Base-by-base conservation (phyloP, 1,140 invertebrate genomes). In the Pseudoatta argentina region DNA sequence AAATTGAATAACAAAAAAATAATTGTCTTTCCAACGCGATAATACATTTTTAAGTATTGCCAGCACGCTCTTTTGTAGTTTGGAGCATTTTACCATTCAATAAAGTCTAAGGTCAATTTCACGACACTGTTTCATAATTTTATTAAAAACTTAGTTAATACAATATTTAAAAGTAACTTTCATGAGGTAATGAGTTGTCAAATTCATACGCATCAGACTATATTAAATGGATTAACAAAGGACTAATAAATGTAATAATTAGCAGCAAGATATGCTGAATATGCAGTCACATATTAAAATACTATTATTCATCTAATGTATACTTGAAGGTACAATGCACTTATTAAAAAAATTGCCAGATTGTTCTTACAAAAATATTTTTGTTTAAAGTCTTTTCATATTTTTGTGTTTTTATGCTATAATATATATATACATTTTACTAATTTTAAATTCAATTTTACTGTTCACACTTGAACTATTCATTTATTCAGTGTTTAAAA, bases 231-330 rank as follows among this genome's bases (percentile, higher is more conserved):
- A 69, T 51, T 51, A 69, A 51, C 0, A 5, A 69, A 51, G 21
- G 21, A 69, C 21, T 51, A 69, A 48, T 69, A 48, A 69, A 69
- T 0, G 66, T 48, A 39, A 69, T 69, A 69, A 69, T 48, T 69
- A 51, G 14, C 2, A 48, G 39, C 14, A 16, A 69, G 2, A 69
- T 69, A 69, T 24, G 66, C 21, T 14, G 21, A 69, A 69, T 69
- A 27, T 16, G 6, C 21, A 51, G 51, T 51, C 39, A 3, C 21
- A 12, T 69, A 27, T 27, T 69, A 51, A 69, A 8, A 69, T 51
- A 67, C 12, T 18, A 5, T 5, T 48, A 3, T 14, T 69, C n/a
- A 48, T 1, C 12, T 21, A 67, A 21, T 67, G 21, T n/a, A 2
- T 48, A 12, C 39, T 66, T 39, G 21, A 21, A 48, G 34, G 5